Base-by-base conservation (phyloP, 2,888 invertebrate genomes). In the Mycogona germanica region DNA sequence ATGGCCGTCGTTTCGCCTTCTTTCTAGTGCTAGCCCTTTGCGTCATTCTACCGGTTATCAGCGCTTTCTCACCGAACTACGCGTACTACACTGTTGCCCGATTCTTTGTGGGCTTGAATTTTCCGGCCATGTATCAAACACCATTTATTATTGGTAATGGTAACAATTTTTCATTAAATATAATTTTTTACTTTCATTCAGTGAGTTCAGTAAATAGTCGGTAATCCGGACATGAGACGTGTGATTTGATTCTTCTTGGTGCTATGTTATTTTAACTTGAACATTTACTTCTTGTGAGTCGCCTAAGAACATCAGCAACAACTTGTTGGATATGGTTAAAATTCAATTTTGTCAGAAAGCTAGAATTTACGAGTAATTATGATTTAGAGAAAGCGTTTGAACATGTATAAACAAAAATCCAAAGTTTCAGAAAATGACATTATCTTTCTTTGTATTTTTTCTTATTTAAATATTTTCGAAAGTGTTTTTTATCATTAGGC, bases 111-210 rank as follows among this genome's bases (percentile, higher is more conserved):
- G 81, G 81, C 2, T 68, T 79, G 44, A 79, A 79, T 66, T 81
- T 81, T 62, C 80, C 81, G 12, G 79, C 80, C 0, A 66, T 81
- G 56, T 81, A 79, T 63, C 80, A 80, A 65, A 75, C 78, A 62
- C 80, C 81, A 0, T 81, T 80, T 58, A 79, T 81, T 58, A 67
- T 81, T 57, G 79, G 80, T 74, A 63, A 60, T 67, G 59, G 55
- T n/a, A n/a, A 12, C n/a, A 46, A 9, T 9, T 12, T 32, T 12
- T 32, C 9, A 9, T 32, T 32, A 9, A 32, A 32, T n/a, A 32
- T 35, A 30, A 26, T 44, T 26, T 21, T 41, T 41, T 9, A 9
- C 41, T 17, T 41, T 41, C 19, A n/a, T 7, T 17, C 9, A 14
- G 41, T 14, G 7, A 17, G 17, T n/a, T n/a, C 19, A 41, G n/a